Base-by-base conservation (phyloP, 2,888 invertebrate genomes). In the Molorchus minor region DNA sequence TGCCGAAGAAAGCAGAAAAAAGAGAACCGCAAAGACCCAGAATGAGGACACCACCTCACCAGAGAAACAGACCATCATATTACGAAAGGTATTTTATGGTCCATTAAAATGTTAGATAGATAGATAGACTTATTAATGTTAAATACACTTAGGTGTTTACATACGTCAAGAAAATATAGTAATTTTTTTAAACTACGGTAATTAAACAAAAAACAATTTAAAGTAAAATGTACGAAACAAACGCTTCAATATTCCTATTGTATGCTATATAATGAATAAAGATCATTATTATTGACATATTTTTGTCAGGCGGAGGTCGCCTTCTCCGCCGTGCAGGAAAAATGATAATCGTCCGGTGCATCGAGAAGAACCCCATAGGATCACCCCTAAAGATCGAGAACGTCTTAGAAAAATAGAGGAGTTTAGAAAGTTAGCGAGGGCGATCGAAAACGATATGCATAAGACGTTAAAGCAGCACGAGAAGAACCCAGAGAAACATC, bases 401-500 rank as follows among this genome's bases (percentile, higher is more conserved):
- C 66, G 68, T 49, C 25, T 71, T 2, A 76, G 85, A 71, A 86
- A 87, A 66, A 36, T 83, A 47, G 85, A 86, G 60, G 79, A 87
- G 40, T 85, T 82, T 7, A 78, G 76, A 15, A 83, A 82, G 44
- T 79, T 83, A 62, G 80, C 84, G 0, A 74, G 79, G 10, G 80
- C 79, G 0, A 83, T 84, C 0, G 84, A 86, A 66, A 86, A 84
- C 29, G 83, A 87, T 8, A 82, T 90, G 47, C 85, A 86, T 52
- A 87, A 88, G 62, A 83, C 86, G 0, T 82, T 91, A 3, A 87
- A 88, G 53, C 89, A 89, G 62, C 90, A 92, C 75, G 90, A 93
- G 75, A 90, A 91, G 74, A 91, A 92, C 74, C 94, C 94, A 0
- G 94, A 94, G 75, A 93, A 92, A 68, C 94, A 94, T 80, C 94